Evolutionary conservation across 2,888 invertebrate genomes (phyloP).

Genomic region (Melanotus villosus): DNA sequence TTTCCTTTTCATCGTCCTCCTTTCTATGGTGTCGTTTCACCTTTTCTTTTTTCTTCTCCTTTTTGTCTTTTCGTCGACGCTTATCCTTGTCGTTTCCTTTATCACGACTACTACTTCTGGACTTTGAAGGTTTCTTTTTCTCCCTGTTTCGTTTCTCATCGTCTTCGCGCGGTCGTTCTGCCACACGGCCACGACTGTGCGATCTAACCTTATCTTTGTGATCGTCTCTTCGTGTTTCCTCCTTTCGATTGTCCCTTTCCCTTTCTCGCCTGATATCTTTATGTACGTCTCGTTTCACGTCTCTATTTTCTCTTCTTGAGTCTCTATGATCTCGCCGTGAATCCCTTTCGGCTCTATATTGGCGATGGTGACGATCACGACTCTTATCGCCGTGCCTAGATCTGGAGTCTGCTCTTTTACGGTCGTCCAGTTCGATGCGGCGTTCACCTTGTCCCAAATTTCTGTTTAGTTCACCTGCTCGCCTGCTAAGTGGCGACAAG

Average conservation of each 20-base stretch:
- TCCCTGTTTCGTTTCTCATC: conserved; percentile 49
- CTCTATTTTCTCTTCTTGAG: conserved; percentile 62
- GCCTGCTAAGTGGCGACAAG: conserved; percentile 70
- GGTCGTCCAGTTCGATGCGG: conserved; percentile 60
- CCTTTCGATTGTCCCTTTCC: conserved; percentile 40
- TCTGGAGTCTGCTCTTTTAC: conserved; percentile 53
- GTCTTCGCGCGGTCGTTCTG: conserved; percentile 46
- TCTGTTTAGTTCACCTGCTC: conserved; percentile 64
- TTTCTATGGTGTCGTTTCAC: conserved; percentile 57
- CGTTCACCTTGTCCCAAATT: conserved; percentile 65
- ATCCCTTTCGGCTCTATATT: conserved; percentile 51
- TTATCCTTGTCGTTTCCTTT: conserved; percentile 50
- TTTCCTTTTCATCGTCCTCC: conserved; percentile 61
- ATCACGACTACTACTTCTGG: conserved; percentile 34
- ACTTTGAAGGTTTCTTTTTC: conserved; percentile 56
- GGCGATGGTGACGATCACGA: conserved; percentile 44
- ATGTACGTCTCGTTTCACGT: conserved; percentile 51
- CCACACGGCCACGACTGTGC: conserved; percentile 39
- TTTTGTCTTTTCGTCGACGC: conserved; percentile 67
- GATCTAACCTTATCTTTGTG: conserved; percentile 50
- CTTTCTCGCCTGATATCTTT: conserved; percentile 42
- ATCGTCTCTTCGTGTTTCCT: conserved; percentile 36
- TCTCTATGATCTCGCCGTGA: conserved; percentile 62
- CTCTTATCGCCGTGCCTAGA: conserved; percentile 60
- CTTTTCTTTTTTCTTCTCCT: conserved; percentile 68